Evolutionary conservation across 1,140 invertebrate species (phyloP).

Genomic region (Trypoxylus dichotomus): DNA sequence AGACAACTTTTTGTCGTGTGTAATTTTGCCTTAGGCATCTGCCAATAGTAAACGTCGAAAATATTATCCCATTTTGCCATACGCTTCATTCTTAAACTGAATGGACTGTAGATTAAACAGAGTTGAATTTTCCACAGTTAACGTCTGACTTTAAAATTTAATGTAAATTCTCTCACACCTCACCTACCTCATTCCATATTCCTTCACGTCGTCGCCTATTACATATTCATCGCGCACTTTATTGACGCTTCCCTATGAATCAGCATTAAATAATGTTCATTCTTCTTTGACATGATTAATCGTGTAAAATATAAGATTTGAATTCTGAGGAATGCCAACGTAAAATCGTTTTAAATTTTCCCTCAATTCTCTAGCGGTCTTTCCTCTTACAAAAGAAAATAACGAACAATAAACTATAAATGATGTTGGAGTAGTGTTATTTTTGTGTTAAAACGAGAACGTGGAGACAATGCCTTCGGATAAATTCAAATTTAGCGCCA

Average conservation of each 20-base stretch:
- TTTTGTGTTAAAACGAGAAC: not conserved
- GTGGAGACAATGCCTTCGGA: constrained; percentile 30
- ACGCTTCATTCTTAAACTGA: no score
- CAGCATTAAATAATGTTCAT: not conserved
- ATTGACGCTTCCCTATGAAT: not conserved
- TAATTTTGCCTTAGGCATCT: no score
- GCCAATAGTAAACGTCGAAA: no score
- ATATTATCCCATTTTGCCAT: no score
- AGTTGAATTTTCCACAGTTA: no score
- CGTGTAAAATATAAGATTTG: not conserved
- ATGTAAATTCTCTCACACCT: not conserved
- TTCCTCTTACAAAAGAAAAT: no score
- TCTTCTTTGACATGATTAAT: not conserved
- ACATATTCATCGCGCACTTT: not conserved
- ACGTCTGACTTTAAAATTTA: no score
- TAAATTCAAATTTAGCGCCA: constrained; percentile 28
- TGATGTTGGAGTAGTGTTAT: not conserved
- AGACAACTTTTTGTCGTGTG: no score
- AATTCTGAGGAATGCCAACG: not conserved
- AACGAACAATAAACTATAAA: not conserved
- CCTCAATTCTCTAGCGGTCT: not conserved
- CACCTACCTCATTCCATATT: not conserved
- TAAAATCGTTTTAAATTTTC: not conserved
- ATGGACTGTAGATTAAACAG: no score
- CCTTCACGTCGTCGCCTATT: not conserved